These are phyloP conservation scores for Drosophila colorata DNA, from an alignment of 2,888 invertebrate genomes.

Conservation along the genomic window DNA sequence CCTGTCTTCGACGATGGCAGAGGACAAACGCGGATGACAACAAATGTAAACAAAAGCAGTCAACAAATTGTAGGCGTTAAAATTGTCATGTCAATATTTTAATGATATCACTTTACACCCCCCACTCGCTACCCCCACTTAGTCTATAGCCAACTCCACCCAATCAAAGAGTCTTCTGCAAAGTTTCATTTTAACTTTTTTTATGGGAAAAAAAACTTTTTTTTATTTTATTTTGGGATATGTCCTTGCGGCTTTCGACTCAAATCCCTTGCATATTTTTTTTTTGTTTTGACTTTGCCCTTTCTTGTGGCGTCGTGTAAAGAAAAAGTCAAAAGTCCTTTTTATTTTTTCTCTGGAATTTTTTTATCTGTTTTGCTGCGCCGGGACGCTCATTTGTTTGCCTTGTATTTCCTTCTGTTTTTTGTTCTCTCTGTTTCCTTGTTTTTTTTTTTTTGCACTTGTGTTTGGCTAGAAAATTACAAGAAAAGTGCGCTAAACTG, in stretches of 20 bases:
- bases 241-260: constrained; percentile 38
- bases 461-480: constrained; percentile 77
- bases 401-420: constrained; percentile 62
- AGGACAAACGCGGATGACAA: constrained; percentile 11
- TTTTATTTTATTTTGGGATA: constrained; percentile 30
- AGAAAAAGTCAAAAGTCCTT: constrained; percentile 75
- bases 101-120: constrained; percentile 79
- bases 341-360: constrained; percentile 35
- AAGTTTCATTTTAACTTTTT: constrained; percentile 75
- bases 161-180: constrained; percentile 51
- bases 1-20: constrained; percentile 7
- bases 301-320: constrained; percentile 65
- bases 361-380: constrained; percentile 13
- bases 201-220: constrained; percentile 19
- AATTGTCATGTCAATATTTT: constrained; percentile 85
- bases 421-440: background rate
- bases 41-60: constrained; percentile 54
- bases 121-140: constrained; percentile 1
- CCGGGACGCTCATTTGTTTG: constrained; percentile 75
- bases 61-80: constrained; percentile 84
- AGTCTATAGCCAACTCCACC: constrained; percentile 16
- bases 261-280: constrained; percentile 57
- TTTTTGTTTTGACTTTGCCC: constrained; percentile 22
- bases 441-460: constrained; percentile 29
- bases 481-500: constrained; percentile 74